Evolutionary conservation across 1,140 invertebrate genomes (phyloP), one percentile per base, ranked within the genome.

Genomic region (Drosophila ohnishii): DNA sequence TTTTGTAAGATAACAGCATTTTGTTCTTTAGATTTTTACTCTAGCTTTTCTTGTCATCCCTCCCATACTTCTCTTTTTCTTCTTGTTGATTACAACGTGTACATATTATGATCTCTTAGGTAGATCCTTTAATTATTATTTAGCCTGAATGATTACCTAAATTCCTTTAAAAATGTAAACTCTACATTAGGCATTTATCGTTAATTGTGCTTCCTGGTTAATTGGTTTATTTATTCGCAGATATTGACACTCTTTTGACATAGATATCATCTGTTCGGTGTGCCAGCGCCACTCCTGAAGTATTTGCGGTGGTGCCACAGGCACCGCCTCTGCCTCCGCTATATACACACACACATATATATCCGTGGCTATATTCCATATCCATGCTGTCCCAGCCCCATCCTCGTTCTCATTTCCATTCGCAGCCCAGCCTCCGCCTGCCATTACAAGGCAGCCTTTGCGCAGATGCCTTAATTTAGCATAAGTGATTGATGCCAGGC

Each of bases 401-500:
- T 14, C 35, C 19, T 37, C 22, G 11, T 13, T 13, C 34, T 9
- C 11, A 47, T 30, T 19, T 22, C 7, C 14, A 14, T 30, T 19
- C 35, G 28, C 19, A 11, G n/a, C 34, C 13, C 51, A 25, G 34
- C 1, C 65, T 16, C 40, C 50, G 34, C 34, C 40, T 35, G 19
- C 28, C 19, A 30, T 47, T 9, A 4, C 45, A 35, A 19, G 32
- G 28, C 59, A 25, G 45, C 61, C 34, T 44, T 50, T 37, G 35
- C 60, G 39, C 34, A 48, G 74, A 70, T 82, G 64, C 50, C 79
- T 82, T 82, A 58, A 82, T 82, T 82, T 75, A 65, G 61, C 59
- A 48, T 75, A 78, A 82, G 64, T 82, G 79, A 82, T 82, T 82
- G 79, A 82, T 78, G 79, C 57, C 63, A 63, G 60, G 48, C 61